Evolutionary conservation across 2,113 vertebrate species (phyloP), one percentile per base, ranked within the genome.

Genomic region (Urocitellus parryii): DNA sequence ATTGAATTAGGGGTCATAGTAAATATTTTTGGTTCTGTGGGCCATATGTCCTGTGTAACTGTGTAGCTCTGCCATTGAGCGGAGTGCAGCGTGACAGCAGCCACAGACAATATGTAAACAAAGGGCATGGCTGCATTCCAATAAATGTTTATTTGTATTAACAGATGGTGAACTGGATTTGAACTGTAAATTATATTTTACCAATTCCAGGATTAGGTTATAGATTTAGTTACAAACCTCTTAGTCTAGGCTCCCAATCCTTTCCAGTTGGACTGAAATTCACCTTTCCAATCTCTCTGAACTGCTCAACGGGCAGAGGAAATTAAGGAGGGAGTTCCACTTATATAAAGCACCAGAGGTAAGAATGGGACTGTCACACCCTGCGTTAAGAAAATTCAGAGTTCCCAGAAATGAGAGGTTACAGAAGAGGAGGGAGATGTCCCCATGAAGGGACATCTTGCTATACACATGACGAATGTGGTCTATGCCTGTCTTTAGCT

Each of bases 111-210:
- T 22, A 68, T 48, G 32, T 34, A 93, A 95, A 93, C 22, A 51
- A 79, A 78, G 10, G 24, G 1, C 27, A 45, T 65, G 22, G 80
- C n/a, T 83, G 7, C 61, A 14, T 78, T 73, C 45, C 65, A 90
- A 61, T 63, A 63, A 96, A 94, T 65, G 39, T 79, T 96, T 78
- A 95, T 85, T 91, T 77, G 56, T 8, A 72, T 20, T 51, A 78
- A 58, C 51, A 72, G 2, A 67, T 82, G 80, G n/a, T 27, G 22
- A 25, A 24, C 42, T 81, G 45, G 42, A 61, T 87, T 89, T 79
- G 88, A 86, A 37, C 58, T 56, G 25, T 9, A 29, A 13, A 29
- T 45, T 88, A n/a, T 61, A 51, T 22, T 81, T 93, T 61, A 67
- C 61, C 73, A 78, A 93, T 27, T 27, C 68, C 61, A 74, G 53